Percentiles rank a stretch among this genome's conserved stretches.
phyloP scores from a whole-genome alignment of 2,113 vertebrate genomes.

The Eretmochelys imbricata region DNA sequence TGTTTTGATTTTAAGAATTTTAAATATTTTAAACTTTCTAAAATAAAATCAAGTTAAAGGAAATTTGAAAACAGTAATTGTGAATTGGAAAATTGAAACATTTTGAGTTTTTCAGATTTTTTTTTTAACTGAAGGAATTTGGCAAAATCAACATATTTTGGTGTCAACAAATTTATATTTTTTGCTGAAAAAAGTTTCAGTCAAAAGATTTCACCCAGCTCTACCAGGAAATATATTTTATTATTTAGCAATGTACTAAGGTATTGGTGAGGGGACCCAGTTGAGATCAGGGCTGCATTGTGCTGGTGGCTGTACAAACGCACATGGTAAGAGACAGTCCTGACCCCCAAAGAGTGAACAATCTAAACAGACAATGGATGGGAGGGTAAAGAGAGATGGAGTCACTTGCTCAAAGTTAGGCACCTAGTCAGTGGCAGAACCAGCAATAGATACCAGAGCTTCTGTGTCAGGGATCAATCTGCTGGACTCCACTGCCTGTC shows the following conservation, averaged over 20 bases:
- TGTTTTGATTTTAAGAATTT: background rate
- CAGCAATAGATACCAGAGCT: background rate
- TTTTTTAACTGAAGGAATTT: background rate
- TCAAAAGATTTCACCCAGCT: background rate
- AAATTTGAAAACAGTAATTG: background rate
- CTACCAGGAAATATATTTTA: background rate
- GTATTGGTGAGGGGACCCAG: background rate
- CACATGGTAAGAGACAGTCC: background rate
- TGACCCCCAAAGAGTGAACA: background rate
- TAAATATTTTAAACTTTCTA: background rate
- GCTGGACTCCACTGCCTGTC: background rate
- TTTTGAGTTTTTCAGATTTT: background rate
- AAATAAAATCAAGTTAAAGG: background rate
- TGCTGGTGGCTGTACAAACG: background rate
- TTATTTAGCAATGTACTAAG: background rate
- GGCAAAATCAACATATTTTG: background rate
- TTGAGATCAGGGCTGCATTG: background rate
- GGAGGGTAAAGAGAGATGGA: background rate
- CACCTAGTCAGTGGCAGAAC: background rate
- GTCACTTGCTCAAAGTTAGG: background rate
- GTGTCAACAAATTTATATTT: background rate
- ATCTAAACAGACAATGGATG: background rate
- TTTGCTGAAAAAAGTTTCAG: background rate
- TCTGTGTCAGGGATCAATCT: background rate
- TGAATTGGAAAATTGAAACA: background rate